Conservation (phyloP, 2,797 vertebrate species). For the Oreochromis mossambicus region DNA sequence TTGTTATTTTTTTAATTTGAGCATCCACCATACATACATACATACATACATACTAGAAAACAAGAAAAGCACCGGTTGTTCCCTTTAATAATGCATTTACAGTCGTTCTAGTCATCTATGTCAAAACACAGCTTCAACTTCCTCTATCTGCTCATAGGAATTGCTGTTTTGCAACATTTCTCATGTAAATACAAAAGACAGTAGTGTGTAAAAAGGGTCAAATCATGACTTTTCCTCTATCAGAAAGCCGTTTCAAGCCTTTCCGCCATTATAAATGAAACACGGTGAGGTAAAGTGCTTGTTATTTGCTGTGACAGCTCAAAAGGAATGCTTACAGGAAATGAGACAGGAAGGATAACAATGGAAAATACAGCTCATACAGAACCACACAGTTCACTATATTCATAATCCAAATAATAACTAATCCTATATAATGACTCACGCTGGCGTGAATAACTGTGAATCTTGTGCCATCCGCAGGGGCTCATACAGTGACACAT, state of each 20-base stretch:
- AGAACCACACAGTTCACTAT: background rate
- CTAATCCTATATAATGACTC: slow-evolving; percentile 31
- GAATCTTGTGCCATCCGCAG: background rate
- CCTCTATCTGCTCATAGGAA: background rate
- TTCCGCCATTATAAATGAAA: background rate
- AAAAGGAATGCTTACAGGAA: slow-evolving; percentile 58
- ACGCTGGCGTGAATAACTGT: background rate
- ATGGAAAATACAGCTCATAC: slow-evolving; percentile 67
- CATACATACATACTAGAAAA: background rate
- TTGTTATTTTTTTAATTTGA: background rate
- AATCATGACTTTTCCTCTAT: background rate
- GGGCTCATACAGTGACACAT: background rate
- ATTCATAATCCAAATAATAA: slow-evolving; percentile 22
- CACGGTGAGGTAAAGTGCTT: background rate
- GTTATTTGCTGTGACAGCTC: background rate
- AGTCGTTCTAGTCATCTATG: background rate
- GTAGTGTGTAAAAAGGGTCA: background rate
- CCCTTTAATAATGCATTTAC: background rate
- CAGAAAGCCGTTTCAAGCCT: background rate
- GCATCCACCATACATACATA: background rate
- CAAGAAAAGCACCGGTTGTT: background rate
- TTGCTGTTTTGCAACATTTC: background rate
- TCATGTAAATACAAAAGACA: background rate
- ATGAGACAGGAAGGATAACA: slow-evolving; percentile 55
- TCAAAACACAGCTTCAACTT: background rate